These are phyloP conservation scores for Hucho hucho DNA, from an alignment of 2,113 vertebrate genomes.

Conservation along the genomic window DNA sequence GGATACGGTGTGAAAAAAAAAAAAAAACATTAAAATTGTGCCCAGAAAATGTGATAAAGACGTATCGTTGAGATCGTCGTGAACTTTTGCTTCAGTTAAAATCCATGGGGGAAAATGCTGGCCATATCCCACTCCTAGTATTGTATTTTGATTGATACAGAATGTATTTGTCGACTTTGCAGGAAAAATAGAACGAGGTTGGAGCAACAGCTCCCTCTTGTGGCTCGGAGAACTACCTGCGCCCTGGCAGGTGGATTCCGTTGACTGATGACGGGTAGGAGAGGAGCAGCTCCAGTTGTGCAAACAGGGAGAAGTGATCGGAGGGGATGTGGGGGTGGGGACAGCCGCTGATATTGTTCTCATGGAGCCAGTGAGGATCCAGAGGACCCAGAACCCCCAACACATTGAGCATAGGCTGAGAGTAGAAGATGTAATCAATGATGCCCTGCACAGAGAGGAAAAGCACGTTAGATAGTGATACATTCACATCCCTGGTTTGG, in stretches of 20 bases:
- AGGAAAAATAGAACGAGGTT: neutral
- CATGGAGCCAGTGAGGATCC: conserved; percentile 94
- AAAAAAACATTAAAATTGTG: too few relatives aligned
- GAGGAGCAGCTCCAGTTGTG: conserved; percentile 97
- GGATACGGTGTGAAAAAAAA: neutral
- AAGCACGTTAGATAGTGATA: too few relatives aligned
- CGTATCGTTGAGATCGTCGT: neutral
- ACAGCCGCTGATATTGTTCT: conserved; percentile 97
- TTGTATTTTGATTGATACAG: conserved; percentile 62
- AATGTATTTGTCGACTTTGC: conserved; percentile 33
- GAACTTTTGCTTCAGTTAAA: conserved; percentile 1
- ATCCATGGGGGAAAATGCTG: conserved; percentile 35
- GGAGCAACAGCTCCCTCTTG: conserved; percentile 71
- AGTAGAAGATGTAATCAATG: conserved; percentile 99
- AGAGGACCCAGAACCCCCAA: conserved; percentile 94
- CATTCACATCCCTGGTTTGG: too few relatives aligned
- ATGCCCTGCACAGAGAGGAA: conserved; percentile 41
- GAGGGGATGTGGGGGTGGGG: conserved; percentile 97
- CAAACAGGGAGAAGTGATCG: conserved; percentile 98
- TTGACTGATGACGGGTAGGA: conserved; percentile 87
- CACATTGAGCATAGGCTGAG: conserved; percentile 95
- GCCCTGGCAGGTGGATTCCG: conserved; percentile 89
- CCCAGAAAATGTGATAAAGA: neutral
- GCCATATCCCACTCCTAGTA: conserved; percentile 89
- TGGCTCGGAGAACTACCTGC: conserved; percentile 84